Percentiles rank a stretch among this genome's conserved stretches.
These are phyloP conservation scores for Otolemur garnettii DNA, from an alignment of 2,113 vertebrate species.

Conservation along the genomic window DNA sequence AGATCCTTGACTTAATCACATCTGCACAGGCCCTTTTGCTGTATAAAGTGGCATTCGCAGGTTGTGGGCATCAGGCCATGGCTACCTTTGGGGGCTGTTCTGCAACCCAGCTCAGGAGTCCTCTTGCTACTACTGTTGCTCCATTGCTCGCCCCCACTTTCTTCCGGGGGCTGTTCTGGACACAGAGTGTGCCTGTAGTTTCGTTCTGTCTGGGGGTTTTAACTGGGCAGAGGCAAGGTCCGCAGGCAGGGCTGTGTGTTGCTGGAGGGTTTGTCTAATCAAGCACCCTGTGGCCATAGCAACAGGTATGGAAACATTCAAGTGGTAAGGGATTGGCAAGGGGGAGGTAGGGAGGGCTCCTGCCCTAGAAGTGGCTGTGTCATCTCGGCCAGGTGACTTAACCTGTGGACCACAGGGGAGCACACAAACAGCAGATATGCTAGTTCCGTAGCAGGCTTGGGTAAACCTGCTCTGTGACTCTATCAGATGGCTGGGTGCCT, in stretches of 20 bases:
- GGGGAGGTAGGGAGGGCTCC: background rate
- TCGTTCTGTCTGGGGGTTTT: background rate
- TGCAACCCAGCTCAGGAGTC: too few relatives aligned
- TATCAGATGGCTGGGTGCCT: background rate
- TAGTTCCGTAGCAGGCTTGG: background rate
- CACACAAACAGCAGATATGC: background rate
- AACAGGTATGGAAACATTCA: background rate
- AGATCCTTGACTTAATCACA: background rate
- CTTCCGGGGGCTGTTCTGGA: background rate
- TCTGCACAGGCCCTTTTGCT: background rate
- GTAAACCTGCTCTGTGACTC: background rate
- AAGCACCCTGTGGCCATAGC: background rate
- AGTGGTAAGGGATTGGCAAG: too few relatives aligned
- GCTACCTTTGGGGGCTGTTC: background rate
- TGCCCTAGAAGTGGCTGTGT: background rate
- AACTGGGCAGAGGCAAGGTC: background rate
- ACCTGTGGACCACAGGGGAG: background rate
- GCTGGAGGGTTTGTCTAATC: background rate
- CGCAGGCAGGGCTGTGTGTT: background rate
- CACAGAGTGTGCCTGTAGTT: fast-evolving
- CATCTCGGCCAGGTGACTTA: background rate
- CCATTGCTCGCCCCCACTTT: too few relatives aligned
- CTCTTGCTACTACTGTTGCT: fast-evolving
- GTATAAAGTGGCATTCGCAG: fast-evolving
- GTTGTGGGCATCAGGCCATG: background rate